Base-by-base conservation (phyloP, 1,140 invertebrate genomes). In the Drosophila bocqueti region DNA sequence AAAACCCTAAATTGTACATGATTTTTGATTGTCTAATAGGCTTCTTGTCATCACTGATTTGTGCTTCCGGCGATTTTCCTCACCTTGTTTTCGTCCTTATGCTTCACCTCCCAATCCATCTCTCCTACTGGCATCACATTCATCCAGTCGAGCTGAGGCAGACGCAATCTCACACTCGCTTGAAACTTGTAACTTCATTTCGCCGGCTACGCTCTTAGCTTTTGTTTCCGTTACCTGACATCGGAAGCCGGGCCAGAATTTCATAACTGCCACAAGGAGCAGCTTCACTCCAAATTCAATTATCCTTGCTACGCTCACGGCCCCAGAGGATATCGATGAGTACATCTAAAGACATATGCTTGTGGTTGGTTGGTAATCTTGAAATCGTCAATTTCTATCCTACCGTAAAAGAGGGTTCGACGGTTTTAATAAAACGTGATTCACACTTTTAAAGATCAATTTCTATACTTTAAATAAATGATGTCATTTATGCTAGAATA, bases 281-380 rank as follows among this genome's bases (percentile, higher is more conserved):
- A 26, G 72, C 72, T 75, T 74, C 59, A 49, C 58, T 74, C 42
- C 36, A 61, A 72, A 75, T 75, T 75, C 69, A 75, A 75, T 75
- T 75, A 75, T 54, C 49, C 49, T 46, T 24, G 29, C 29, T 21
- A 34, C 55, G 40, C 16, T 24, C 40, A 36, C 11, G 47, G 42
- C 8, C 29, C 71, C 69, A 34, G 29, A 63, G 59, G 59, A 64
- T 62, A 75, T 55, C 72, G 69, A 61, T 72, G 54, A 73, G 31
- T 29, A 54, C 36, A 68, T 65, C 43, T 58, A 69, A 57, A 24
- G 21, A 11, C 52, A 72, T 43, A 43, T 52, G 45, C 36, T 54
- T 49, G 45, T 24, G 24, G 24, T 24, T 18, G 34, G 36, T 61
- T 72, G 38, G 38, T 43, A 43, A 38, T 50, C 67, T 29, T 31